Conservation (phyloP, 2,797 vertebrate genomes). For the Clarias pachynema region DNA sequence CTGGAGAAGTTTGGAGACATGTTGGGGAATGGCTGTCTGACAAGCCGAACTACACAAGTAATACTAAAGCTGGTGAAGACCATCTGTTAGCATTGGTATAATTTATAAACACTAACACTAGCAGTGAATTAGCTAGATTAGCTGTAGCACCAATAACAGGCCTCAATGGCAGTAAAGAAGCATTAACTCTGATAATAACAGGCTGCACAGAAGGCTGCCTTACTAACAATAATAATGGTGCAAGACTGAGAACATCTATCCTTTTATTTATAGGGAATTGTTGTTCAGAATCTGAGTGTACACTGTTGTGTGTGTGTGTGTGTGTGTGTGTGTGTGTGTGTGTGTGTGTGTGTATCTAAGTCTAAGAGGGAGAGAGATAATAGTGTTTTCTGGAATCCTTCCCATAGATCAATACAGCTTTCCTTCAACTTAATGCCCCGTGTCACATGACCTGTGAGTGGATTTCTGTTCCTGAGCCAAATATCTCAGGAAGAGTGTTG, state of each 20-base stretch:
- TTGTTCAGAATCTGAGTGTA: constrained; percentile 26
- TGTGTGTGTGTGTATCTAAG: neutral
- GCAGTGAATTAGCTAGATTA: constrained; percentile 15
- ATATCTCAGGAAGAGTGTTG: constrained; percentile 43
- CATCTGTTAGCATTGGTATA: neutral
- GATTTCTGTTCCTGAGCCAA: constrained; percentile 32
- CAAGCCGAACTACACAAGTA: constrained; percentile 4
- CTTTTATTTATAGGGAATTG: constrained; percentile 23
- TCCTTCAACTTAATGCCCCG: constrained; percentile 48
- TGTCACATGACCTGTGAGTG: constrained; percentile 50
- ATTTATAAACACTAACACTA: constrained; percentile 10
- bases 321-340: neutral
- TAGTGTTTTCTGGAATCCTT: constrained; percentile 55
- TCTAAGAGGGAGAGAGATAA: constrained; percentile 23
- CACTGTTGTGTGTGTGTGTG: neutral
- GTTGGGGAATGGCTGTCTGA: constrained; percentile 9
- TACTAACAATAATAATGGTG: neutral
- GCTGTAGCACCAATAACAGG: neutral
- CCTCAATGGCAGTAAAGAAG: neutral
- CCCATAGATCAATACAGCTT: constrained; percentile 58
- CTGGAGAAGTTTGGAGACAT: constrained; percentile 32
- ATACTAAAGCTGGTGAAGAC: neutral
- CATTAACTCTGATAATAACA: constrained; percentile 13
- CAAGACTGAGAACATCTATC: constrained; percentile 25
- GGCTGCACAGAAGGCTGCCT: neutral